phyloP scores from a whole-genome alignment of 2,888 invertebrate genomes.

The Agrilus mali region DNA sequence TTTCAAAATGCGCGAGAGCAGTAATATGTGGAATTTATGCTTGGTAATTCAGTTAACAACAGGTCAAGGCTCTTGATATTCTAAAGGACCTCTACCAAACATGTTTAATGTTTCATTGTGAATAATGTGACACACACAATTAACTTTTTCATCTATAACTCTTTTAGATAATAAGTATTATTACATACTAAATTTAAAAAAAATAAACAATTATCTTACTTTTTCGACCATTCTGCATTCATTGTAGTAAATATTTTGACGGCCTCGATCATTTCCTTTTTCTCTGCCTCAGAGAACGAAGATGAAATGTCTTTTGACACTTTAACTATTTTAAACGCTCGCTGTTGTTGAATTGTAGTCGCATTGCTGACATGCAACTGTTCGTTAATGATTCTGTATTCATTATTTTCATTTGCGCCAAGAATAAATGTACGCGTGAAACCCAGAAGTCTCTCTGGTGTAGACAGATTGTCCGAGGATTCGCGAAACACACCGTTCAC shows the following conservation, averaged over 20 bases:
- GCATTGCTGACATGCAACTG: conserved; percentile 46
- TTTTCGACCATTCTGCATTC: conserved; percentile 26
- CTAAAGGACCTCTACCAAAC: no score
- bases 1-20: no score
- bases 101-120: no score
- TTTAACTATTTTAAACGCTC: conserved; percentile 21
- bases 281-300: conserved; percentile 19
- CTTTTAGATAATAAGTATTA: no score
- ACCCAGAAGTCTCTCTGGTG: conserved; percentile 38
- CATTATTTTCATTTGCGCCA: conserved; percentile 30
- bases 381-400: conserved; percentile 56
- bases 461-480: conserved; percentile 35
- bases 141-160: no score
- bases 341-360: conserved; percentile 19
- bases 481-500: conserved; percentile 55
- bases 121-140: no score
- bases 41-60: no score
- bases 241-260: conserved; percentile 23
- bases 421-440: conserved; percentile 49
- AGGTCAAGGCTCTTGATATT: no score
- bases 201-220: conserved; percentile 17
- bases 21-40: no score
- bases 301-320: conserved; percentile 14
- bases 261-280: conserved; percentile 20
- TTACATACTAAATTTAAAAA: background rate